Evolutionary conservation across 1,140 invertebrate genomes (phyloP).

Genomic region (Tenebrio molitor): DNA sequence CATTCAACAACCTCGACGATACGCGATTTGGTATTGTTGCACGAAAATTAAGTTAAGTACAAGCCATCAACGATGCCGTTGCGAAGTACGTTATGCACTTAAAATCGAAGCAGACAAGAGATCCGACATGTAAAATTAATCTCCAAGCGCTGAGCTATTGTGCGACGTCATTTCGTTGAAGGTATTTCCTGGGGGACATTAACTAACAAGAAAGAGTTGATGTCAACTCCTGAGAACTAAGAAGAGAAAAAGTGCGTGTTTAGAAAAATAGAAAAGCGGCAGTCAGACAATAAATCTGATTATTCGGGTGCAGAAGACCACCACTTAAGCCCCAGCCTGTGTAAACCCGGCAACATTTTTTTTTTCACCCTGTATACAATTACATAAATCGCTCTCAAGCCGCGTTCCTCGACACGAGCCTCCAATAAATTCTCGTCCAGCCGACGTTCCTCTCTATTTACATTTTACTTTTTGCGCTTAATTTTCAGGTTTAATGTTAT

Average conservation of each 20-base stretch:
- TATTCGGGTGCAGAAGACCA: too few relatives aligned
- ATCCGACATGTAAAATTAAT: slow-evolving; percentile 40
- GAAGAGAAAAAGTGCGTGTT: too few relatives aligned
- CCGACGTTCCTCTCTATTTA: slow-evolving; percentile 52
- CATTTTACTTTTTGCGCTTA: slow-evolving; percentile 48
- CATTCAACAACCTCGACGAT: slow-evolving; percentile 31
- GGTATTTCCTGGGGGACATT: background rate
- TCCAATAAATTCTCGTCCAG: slow-evolving; percentile 51
- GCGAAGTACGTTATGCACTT: slow-evolving; percentile 31
- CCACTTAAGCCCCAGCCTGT: background rate
- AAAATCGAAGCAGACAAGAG: slow-evolving; percentile 14
- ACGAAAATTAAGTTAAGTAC: slow-evolving; percentile 43
- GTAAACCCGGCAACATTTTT: background rate
- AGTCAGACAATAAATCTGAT: too few relatives aligned
- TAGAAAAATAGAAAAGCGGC: too few relatives aligned
- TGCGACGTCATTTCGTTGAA: slow-evolving; percentile 11
- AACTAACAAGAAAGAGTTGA: background rate
- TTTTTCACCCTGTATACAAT: slow-evolving; percentile 43
- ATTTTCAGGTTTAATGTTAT: slow-evolving; percentile 50
- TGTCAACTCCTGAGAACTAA: too few relatives aligned
- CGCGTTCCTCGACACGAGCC: slow-evolving; percentile 42
- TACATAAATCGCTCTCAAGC: slow-evolving; percentile 53
- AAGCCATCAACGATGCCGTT: slow-evolving; percentile 29
- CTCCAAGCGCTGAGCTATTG: background rate
- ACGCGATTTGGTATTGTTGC: slow-evolving; percentile 32